Evolutionary conservation across 2,113 vertebrate species (phyloP), one percentile per base, ranked within the genome.

Genomic region (Oxyura jamaicensis): DNA sequence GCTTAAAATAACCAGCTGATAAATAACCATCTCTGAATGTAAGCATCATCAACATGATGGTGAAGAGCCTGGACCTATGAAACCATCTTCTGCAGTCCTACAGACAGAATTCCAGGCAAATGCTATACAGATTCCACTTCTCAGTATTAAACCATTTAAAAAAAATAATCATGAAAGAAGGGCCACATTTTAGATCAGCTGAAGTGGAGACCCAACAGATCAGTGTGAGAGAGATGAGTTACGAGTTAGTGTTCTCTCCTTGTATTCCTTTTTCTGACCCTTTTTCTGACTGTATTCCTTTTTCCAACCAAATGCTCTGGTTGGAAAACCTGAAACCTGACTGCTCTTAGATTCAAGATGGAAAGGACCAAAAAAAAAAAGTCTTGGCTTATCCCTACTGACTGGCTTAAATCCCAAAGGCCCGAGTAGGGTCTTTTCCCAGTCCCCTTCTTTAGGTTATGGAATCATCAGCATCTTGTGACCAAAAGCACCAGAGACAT

Each of bases 251-350:
- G 5, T 44, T 20, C 31, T 18, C 21, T 19, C 36, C 48, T 42
- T 16, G 1, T 5, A 3, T 9, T 16, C 44, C 46, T 26, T 0
- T 8, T 2, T 26, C 39, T 39, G 39, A 41, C 41, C 41, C 41
- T 41, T 41, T 41, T 41, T 41, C 41, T 41, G 41, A 41, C 41
- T 41, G 41, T 41, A 41, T 39, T 41, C 8, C 41, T 41, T 41
- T 13, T 41, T 41, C 41, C 41, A 41, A 41, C 41, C 41, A 41
- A 41, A 20, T 6, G 0, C 25, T 35, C 36, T 14, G 41, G 52
- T 4, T 72, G 25, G 41, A 13, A 36, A 28, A 59, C 14, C 22
- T 5, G 55, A 36, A 31, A 53, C 14, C 22, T 5, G 55, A 3
- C 48, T 17, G 35, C 50, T 20, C 10, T 7, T 16, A 29, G 20